phyloP scores from a whole-genome alignment of 2,113 vertebrate species.

The Psammodynastes pulverulentus region DNA sequence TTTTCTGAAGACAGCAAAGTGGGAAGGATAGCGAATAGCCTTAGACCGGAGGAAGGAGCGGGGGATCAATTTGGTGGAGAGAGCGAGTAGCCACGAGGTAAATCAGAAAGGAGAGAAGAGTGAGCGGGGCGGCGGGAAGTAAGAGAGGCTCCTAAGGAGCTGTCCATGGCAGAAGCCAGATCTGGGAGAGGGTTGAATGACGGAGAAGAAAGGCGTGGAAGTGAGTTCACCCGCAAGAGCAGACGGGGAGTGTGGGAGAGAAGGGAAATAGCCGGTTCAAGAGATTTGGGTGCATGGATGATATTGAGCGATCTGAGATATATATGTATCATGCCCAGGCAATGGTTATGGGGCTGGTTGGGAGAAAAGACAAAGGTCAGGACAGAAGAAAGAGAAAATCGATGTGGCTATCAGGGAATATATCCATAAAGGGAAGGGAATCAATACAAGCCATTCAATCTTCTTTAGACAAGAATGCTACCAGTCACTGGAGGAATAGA shows the following conservation, averaged over 20 bases:
- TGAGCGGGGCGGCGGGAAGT: background rate
- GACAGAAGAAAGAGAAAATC: background rate
- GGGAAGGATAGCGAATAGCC: background rate
- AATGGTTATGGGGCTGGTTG: too few species aligned
- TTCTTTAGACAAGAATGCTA: background rate
- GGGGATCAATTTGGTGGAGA: background rate
- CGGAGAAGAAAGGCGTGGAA: background rate
- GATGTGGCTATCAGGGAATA: too few species aligned
- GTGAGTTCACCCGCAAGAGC: background rate
- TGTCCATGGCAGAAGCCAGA: background rate
- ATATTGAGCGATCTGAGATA: background rate
- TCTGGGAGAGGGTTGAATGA: background rate
- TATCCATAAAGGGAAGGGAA: too few species aligned
- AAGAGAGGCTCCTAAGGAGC: background rate
- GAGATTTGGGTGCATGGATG: background rate
- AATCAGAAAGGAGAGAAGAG: background rate
- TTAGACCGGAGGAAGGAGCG: too few species aligned
- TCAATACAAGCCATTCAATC: background rate
- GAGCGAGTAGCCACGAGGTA: background rate
- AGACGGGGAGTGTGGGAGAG: background rate
- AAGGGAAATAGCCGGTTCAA: background rate
- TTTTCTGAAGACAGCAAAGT: background rate
- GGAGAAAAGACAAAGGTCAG: background rate
- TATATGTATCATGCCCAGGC: too few species aligned
- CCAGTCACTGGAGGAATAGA: background rate